These are phyloP conservation scores for Silurus lanzhouensis DNA, from an alignment of 2,797 vertebrate genomes.

Conservation along the genomic window DNA sequence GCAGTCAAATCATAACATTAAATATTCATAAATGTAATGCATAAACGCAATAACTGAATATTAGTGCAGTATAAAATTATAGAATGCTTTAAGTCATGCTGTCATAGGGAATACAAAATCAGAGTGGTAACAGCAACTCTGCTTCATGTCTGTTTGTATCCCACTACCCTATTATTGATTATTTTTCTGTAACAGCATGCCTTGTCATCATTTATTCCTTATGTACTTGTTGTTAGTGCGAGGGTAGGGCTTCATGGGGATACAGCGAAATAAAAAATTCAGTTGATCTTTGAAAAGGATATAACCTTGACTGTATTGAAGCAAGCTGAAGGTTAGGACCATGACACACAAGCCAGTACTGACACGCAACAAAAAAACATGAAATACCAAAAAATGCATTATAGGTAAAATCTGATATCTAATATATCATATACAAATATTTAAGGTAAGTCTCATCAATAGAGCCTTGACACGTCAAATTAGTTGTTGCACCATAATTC, in stretches of 20 bases:
- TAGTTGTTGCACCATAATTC: constrained; percentile 1
- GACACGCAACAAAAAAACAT: not conserved
- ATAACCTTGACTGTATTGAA: constrained; percentile 52
- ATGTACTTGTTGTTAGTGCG: not conserved
- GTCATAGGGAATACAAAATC: not conserved
- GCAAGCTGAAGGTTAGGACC: constrained; percentile 27
- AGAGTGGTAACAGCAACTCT: not conserved
- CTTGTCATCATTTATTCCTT: constrained; percentile 15
- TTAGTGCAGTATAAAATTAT: too few species aligned
- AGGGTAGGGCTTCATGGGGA: constrained; percentile 28
- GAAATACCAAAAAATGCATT: not conserved
- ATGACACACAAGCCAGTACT: constrained; percentile 5
- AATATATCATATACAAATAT: not conserved
- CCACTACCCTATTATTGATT: not conserved
- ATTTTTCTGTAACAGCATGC: not conserved
- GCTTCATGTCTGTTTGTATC: not conserved
- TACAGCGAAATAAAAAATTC: constrained; percentile 33
- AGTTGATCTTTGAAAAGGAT: constrained; percentile 55
- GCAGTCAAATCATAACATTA: not conserved
- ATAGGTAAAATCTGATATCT: not conserved
- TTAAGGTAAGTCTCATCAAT: not conserved
- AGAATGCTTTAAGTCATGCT: not conserved
- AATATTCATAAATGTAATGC: not conserved
- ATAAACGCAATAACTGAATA: not conserved
- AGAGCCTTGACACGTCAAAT: not conserved